Evolutionary conservation across 2,797 vertebrate genomes (phyloP).

Genomic region (Acestrorhynchus altus): DNA sequence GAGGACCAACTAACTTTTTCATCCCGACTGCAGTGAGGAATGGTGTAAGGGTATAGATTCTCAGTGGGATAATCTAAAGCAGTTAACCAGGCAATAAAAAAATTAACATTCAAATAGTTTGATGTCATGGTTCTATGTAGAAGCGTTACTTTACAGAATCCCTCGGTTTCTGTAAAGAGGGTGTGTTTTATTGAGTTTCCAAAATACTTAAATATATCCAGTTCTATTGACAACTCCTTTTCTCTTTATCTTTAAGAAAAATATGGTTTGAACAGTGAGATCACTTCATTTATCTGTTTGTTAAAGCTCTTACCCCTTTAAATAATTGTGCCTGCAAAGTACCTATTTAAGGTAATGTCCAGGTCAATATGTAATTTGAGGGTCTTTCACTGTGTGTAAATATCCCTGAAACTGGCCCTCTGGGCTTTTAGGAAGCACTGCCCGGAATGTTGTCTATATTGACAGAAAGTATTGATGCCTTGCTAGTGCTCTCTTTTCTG

Average conservation of each 20-base stretch:
- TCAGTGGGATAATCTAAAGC: too few species aligned
- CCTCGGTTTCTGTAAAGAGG: too few species aligned
- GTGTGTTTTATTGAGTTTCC: neutral
- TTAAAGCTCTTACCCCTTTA: conserved; percentile 21
- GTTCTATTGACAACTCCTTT: neutral
- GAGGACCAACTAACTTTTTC: too few species aligned
- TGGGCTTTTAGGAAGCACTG: conserved; percentile 40
- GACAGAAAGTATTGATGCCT: conserved; percentile 23
- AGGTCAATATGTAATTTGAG: conserved; percentile 21
- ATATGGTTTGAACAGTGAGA: conserved; percentile 9
- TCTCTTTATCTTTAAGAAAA: neutral
- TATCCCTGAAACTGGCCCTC: conserved; percentile 12
- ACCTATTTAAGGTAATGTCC: conserved; percentile 17
- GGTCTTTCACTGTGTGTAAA: conserved; percentile 7
- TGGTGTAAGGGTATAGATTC: too few species aligned
- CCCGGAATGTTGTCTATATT: conserved; percentile 44
- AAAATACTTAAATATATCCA: neutral
- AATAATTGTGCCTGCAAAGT: conserved; percentile 17
- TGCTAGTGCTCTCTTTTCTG: conserved; percentile 22
- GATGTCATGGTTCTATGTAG: too few species aligned
- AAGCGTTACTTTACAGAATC: too few species aligned
- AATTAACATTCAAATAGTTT: too few species aligned
- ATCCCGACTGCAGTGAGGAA: too few species aligned
- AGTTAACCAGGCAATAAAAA: too few species aligned
- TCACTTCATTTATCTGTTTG: conserved; percentile 17